phyloP scores from a whole-genome alignment of 1,140 invertebrate species.

The Penaeus vannamei region DNA sequence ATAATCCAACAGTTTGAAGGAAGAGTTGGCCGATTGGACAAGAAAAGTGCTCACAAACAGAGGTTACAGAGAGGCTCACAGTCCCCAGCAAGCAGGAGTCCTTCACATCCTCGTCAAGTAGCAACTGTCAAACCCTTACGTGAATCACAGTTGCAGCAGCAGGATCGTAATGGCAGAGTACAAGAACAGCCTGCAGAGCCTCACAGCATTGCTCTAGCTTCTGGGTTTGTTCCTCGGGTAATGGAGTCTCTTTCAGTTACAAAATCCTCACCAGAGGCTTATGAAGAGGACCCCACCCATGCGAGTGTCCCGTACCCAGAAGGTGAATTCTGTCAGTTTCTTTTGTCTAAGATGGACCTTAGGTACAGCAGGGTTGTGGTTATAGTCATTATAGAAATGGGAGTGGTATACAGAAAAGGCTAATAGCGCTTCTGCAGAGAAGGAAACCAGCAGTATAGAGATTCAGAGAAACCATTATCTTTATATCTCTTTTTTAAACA shows the following conservation, averaged over 20 bases:
- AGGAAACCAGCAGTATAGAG: neutral
- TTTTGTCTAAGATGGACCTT: constrained; percentile 24
- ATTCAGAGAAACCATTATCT: neutral
- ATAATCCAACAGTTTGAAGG: constrained; percentile 61
- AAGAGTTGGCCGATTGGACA: constrained; percentile 26
- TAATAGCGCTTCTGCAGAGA: neutral
- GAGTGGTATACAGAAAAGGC: neutral
- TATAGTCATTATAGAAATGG: neutral
- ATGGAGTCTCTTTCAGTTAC: constrained; percentile 58
- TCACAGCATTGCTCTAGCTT: constrained; percentile 7
- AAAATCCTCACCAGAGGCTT: constrained; percentile 28
- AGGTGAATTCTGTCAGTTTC: constrained; percentile 48
- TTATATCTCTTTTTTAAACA: no score
- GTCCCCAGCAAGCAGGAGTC: constrained; percentile 35
- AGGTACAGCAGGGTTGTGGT: constrained; percentile 16
- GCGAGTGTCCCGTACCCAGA: constrained; percentile 52
- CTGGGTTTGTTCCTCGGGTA: constrained; percentile 55
- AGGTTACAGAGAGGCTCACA: constrained; percentile 29
- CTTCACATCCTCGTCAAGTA: constrained; percentile 48
- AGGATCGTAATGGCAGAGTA: neutral
- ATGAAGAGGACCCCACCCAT: constrained; percentile 40
- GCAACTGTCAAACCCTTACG: constrained; percentile 54
- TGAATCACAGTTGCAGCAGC: constrained; percentile 34
- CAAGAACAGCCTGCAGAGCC: constrained; percentile 30
- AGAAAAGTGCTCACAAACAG: constrained; percentile 31